Conservation (phyloP, 2,113 vertebrate genomes). For the Nycticebus coucang region DNA sequence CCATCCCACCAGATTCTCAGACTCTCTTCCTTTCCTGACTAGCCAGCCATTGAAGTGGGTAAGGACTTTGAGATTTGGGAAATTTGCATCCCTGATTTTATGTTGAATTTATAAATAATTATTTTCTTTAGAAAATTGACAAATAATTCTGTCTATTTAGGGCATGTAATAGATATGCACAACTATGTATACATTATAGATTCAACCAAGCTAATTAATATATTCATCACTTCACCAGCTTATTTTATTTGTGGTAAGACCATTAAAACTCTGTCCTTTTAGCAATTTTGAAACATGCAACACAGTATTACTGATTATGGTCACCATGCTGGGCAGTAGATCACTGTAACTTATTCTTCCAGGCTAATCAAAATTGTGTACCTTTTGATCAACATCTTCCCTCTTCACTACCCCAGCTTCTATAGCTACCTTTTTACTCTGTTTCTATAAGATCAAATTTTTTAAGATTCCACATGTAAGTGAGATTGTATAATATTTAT, state of each 20-base stretch:
- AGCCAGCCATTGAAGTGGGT: not conserved
- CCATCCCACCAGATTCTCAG: not conserved
- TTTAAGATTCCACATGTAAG: not conserved
- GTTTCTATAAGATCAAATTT: not conserved
- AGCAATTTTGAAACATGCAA: not conserved
- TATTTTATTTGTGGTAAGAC: not conserved
- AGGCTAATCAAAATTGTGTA: not conserved
- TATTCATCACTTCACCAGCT: not conserved
- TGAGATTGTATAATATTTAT: not conserved
- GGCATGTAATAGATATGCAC: not conserved
- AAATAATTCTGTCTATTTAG: not conserved
- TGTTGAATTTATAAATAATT: constrained; percentile 29
- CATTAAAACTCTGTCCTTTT: not conserved
- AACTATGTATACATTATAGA: not conserved
- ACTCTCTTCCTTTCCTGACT: not conserved
- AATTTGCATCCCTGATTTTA: not conserved
- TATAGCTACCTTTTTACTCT: not conserved
- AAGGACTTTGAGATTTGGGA: not conserved
- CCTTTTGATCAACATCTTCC: too few species aligned
- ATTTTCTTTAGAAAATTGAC: not conserved
- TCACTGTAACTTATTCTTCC: not conserved
- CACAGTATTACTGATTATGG: not conserved
- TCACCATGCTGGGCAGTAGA: not conserved
- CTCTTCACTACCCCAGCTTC: not conserved
- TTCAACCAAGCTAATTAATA: not conserved